These are phyloP conservation scores for Caenorhabditis inopinata DNA, from an alignment of 1,140 invertebrate species.

Conservation along the genomic window DNA sequence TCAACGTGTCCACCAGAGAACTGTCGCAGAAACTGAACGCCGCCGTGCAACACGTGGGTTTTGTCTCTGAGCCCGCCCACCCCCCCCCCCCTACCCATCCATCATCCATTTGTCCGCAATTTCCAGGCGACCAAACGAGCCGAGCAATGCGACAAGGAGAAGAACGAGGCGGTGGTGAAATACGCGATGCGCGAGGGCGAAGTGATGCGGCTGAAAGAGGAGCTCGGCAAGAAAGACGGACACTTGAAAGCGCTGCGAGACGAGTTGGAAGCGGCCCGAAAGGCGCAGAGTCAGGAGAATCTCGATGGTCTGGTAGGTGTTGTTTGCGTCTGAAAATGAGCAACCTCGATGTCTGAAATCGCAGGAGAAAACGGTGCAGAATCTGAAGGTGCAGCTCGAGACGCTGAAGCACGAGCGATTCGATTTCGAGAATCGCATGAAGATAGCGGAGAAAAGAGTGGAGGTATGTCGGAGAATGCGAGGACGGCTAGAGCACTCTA, in stretches of 20 bases:
- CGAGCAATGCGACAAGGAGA: slow-evolving; percentile 42
- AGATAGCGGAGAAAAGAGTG: slow-evolving; percentile 40
- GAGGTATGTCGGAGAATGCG: slow-evolving; percentile 31
- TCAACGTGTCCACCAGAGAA: slow-evolving; percentile 27
- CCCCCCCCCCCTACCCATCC: too few species aligned
- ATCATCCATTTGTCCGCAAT: neutral
- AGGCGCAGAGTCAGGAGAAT: slow-evolving; percentile 8
- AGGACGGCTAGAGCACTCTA: neutral
- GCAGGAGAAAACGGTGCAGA: slow-evolving; percentile 35
- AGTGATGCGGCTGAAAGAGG: slow-evolving; percentile 39
- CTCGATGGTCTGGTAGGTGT: neutral
- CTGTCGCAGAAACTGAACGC: slow-evolving; percentile 36
- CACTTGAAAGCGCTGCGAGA: slow-evolving; percentile 27
- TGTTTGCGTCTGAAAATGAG: neutral
- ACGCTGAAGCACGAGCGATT: slow-evolving; percentile 35
- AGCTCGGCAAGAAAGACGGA: neutral
- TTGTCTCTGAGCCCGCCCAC: too few species aligned
- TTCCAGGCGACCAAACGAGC: slow-evolving; percentile 41
- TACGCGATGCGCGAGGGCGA: slow-evolving; percentile 48
- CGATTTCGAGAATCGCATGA: slow-evolving; percentile 47
- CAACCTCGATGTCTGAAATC: too few species aligned
- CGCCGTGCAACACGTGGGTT: slow-evolving; percentile 17
- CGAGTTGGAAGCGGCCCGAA: neutral
- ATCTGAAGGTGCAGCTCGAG: slow-evolving; percentile 33
- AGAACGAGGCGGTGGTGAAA: slow-evolving; percentile 48